Conservation (phyloP, 1,140 invertebrate species). For the Sarcophaga bullata region DNA sequence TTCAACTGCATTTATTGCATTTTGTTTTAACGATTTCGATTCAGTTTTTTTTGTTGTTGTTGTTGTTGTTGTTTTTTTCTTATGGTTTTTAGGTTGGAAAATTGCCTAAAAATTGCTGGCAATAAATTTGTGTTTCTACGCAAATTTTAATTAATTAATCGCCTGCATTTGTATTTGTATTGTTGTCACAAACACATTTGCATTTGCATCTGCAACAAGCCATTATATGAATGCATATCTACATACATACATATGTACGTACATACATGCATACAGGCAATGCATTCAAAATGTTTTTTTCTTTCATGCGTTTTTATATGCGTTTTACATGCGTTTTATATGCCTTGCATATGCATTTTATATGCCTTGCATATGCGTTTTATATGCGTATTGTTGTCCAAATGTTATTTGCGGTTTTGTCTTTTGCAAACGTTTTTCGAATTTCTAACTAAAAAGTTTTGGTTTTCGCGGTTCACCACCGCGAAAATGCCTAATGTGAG, state of each 20-base stretch:
- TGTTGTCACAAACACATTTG: not conserved
- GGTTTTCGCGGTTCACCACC: slow-evolving; percentile 23
- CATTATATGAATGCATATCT: not conserved
- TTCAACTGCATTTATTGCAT: not conserved
- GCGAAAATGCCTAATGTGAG: slow-evolving; percentile 31
- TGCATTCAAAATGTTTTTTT: not conserved
- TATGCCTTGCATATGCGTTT: not conserved
- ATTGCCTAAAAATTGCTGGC: slow-evolving; percentile 37
- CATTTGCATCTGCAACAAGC: not conserved
- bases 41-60: too few species aligned
- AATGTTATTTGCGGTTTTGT: slow-evolving; percentile 24
- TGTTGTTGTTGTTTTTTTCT: too few species aligned
- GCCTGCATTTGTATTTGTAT: not conserved
- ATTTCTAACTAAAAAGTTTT: slow-evolving; percentile 13
- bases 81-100: not conserved
- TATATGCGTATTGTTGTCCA: slow-evolving; percentile 2
- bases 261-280: not conserved
- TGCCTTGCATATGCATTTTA: not conserved
- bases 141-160: slow-evolving; percentile 41
- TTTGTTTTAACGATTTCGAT: slow-evolving; percentile 12
- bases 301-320: not conserved
- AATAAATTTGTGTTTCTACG: slow-evolving; percentile 35
- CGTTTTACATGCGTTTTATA: not conserved
- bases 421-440: slow-evolving; percentile 21
- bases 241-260: not conserved